Evolutionary conservation across 2,888 invertebrate genomes (phyloP), one percentile per base, ranked within the genome.

Genomic region (Drosophila mulleri): DNA sequence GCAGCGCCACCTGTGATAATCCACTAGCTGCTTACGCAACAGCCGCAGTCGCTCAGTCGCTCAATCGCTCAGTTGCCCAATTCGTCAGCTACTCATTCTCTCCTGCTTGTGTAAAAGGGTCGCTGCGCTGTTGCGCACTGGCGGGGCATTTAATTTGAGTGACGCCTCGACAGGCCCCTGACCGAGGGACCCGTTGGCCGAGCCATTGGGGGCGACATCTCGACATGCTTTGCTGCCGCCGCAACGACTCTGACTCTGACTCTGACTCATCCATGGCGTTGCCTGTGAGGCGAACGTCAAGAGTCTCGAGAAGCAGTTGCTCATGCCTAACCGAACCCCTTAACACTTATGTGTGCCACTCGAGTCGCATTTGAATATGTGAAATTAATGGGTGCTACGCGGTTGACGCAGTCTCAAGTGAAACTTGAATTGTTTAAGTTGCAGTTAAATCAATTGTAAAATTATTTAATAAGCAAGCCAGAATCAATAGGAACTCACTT

Each of bases 181-280:
- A 41, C 47, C 56, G 41, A 39, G 63, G 54, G 37, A 60, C 56
- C 56, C 61, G 23, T 16, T 57, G 73, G 64, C 63, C 63, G 44
- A 9, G 52, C 37, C 48, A 23, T 50, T 45, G 44, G 18, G 37
- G 42, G 60, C 53, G 53, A 64, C 66, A 74, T 70, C 64, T 69
- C 78, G 77, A 80, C 53, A 80, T 77, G 78, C 72, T 77, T 79
- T 66, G 74, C 42, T 79, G 74, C 53, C 57, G 45, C 32, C 32
- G 11, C 32, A 3, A 32, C 52, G 20, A 52, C 60, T 47, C n/a
- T 14, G 52, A 39, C 58, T 65, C 50, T 47, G 20, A 52, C 57
- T 47, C n/a, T 14, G 52, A 42, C 54, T 65, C 50, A 70, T 80
- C 82, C 82, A 81, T 7, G 11, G 32, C 32, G 32, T 20, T 37